Evolutionary conservation across 2,113 vertebrate species (phyloP), one percentile per base, ranked within the genome.

Genomic region (Crotalus helleri): DNA sequence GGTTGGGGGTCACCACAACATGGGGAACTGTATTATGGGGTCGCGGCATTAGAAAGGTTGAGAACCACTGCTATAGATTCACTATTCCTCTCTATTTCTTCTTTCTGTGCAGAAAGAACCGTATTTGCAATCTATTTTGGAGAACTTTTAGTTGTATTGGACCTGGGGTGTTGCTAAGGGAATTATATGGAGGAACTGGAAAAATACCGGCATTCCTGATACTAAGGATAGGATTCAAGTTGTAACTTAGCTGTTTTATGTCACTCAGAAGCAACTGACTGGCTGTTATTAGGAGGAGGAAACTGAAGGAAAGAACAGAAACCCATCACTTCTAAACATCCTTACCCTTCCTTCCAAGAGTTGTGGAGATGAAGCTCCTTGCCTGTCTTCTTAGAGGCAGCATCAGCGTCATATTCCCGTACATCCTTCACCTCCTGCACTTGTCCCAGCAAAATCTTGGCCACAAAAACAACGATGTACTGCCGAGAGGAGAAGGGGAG

Each of bases 401-500:
- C 0, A 5, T 98, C 98, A 1, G 97, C 91, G 10, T 99, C 99
- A 0, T 99, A 99, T 90, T 99, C 99, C 0, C 99, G 97, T 46
- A 99, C 98, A 0, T 99, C 99, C 0, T 98, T 99, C 94, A 99
- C 97, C 95, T 99, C 99, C 0, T 96, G 98, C 95, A 99, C 64
- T 96, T 99, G 98, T 57, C 98, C 98, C 0, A 97, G 98, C 93
- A 99, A 93, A 96, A 99, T 98, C 97, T 99, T 99, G 95, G 97
- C 97, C 57, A 99, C 98, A 8, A 99, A 99, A 39, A 98, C 96
- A 95, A 99, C 94, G 39, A 99, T 99, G 97, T 99, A 99, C 99
- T 99, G 95, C 0, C n/a, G 46, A 94, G 51, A 13, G 85, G 44
- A 8, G 39, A 0, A 3, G 0, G 0, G 10, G 21, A 13, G 19